phyloP scores from a whole-genome alignment of 1,140 invertebrate species.

The Drosophila ananassae region DNA sequence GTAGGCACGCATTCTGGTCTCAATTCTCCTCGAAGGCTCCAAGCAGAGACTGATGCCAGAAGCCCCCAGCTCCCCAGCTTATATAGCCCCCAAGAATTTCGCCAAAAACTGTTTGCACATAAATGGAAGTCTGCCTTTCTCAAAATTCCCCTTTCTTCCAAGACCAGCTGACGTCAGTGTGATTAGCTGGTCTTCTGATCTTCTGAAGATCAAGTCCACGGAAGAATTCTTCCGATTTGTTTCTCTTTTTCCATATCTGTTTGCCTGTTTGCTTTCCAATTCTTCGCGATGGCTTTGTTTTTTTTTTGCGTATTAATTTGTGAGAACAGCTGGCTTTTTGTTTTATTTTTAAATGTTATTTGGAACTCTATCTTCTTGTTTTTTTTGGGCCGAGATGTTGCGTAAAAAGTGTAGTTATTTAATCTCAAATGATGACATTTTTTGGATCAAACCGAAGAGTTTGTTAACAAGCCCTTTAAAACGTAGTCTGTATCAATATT shows the following conservation, averaged over 20 bases:
- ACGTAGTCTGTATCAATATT: not conserved
- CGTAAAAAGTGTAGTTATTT: too few relatives aligned
- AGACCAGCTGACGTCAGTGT: not conserved
- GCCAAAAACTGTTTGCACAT: not conserved
- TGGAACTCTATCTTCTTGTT: not conserved
- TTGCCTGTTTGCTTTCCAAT: not conserved
- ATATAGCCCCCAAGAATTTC: not conserved
- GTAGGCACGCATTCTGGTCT: not conserved
- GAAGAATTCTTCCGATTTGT: constrained; percentile 3
- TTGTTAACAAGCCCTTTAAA: too few relatives aligned
- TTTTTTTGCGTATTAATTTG: not conserved
- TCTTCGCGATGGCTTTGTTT: not conserved
- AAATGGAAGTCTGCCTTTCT: not conserved
- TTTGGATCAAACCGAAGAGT: too few relatives aligned
- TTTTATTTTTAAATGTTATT: not conserved
- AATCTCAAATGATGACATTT: too few relatives aligned
- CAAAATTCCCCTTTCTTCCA: not conserved
- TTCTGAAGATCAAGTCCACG: not conserved
- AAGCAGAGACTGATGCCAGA: not conserved
- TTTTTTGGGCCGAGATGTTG: not conserved
- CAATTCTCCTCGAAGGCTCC: not conserved
- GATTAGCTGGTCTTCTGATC: not conserved
- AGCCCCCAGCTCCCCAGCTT: not conserved
- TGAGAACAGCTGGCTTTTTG: constrained; percentile 2
- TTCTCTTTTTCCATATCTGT: not conserved